Evolutionary conservation across 2,888 invertebrate species (phyloP).

Genomic region (Agrotis segetum): DNA sequence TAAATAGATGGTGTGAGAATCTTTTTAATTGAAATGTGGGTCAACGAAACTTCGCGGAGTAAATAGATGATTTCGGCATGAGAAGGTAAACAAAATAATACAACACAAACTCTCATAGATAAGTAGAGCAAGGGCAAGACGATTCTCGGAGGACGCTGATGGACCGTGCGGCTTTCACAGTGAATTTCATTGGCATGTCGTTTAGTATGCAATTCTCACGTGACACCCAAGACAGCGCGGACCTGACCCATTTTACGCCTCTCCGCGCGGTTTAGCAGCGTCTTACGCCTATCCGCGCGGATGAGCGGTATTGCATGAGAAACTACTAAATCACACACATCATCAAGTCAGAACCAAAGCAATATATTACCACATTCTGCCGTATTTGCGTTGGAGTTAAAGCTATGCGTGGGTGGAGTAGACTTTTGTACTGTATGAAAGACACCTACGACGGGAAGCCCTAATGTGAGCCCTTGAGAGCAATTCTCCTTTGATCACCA

Average conservation of each 20-base stretch:
- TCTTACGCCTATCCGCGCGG: too few species aligned
- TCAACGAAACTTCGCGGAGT: slow-evolving; percentile 37
- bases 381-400: not conserved
- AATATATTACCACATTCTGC: not conserved
- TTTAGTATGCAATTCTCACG: too few species aligned
- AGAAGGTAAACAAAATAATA: slow-evolving; percentile 40
- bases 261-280: too few species aligned
- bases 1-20: slow-evolving; percentile 44
- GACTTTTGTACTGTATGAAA: slow-evolving; percentile 23
- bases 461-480: slow-evolving; percentile 30
- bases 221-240: too few species aligned
- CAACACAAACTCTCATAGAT: slow-evolving; percentile 19
- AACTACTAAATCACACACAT: too few species aligned
- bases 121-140: slow-evolving; percentile 34
- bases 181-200: too few species aligned
- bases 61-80: slow-evolving; percentile 16
- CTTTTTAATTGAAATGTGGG: slow-evolving; percentile 52
- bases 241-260: too few species aligned
- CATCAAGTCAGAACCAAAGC: too few species aligned
- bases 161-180: too few species aligned
- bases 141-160: too few species aligned
- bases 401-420: not conserved
- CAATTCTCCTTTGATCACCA: slow-evolving; percentile 46
- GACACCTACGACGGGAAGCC: slow-evolving; percentile 14
- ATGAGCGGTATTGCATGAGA: too few species aligned